Evolutionary conservation across 2,888 invertebrate genomes (phyloP).

Genomic region (Piscicola geometra): DNA sequence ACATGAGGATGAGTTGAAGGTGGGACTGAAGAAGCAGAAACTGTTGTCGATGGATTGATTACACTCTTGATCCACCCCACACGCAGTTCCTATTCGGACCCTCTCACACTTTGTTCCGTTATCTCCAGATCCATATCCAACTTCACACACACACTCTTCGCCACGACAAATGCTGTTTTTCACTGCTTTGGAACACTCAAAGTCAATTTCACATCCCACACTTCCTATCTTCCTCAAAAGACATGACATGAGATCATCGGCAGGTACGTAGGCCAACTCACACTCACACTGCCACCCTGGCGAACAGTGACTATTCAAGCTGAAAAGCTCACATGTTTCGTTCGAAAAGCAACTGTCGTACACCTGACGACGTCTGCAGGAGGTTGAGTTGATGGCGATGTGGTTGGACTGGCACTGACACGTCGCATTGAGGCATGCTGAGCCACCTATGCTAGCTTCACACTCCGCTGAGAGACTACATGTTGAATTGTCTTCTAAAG

Average conservation of each 20-base stretch:
- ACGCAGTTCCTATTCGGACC: constrained; percentile 32
- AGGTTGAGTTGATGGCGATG: not conserved
- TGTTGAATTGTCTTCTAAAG: not conserved
- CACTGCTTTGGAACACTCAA: constrained; percentile 31
- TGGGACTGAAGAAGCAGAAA: constrained; percentile 24
- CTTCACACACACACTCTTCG: constrained; percentile 29
- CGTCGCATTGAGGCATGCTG: not conserved
- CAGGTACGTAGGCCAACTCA: constrained; percentile 18
- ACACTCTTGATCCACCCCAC: constrained; percentile 30
- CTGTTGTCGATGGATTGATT: constrained; percentile 28
- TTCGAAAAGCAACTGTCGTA: not conserved
- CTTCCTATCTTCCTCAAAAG: constrained; percentile 28
- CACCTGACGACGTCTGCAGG: not conserved
- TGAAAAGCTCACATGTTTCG: not conserved
- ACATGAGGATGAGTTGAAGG: constrained; percentile 35
- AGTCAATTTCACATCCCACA: constrained; percentile 19
- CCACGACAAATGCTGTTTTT: constrained; percentile 22
- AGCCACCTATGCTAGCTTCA: not conserved
- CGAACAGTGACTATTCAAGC: constrained; percentile 11
- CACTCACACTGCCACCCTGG: constrained; percentile 23
- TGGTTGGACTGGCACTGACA: not conserved
- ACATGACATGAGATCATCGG: not conserved
- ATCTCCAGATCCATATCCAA: constrained; percentile 26
- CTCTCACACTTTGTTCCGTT: constrained; percentile 26
- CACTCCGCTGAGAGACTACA: not conserved